A percentile compares a stretch with the other conserved stretches of the same genome.
phyloP scores from a whole-genome alignment of 2,888 invertebrate genomes.

The Proisotoma minuta region DNA sequence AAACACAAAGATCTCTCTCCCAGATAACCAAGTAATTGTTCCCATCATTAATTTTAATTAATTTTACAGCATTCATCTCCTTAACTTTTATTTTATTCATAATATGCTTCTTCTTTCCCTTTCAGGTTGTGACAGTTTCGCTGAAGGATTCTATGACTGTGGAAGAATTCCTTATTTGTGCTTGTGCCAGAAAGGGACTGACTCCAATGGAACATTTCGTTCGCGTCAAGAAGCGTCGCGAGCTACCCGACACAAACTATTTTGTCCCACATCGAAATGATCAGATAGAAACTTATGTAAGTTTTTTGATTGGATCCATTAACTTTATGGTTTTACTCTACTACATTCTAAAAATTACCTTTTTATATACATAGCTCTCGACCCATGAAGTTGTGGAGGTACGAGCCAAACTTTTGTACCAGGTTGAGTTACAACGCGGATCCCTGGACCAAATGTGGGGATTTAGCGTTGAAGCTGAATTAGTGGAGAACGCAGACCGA shows the following conservation, averaged over 20 bases:
- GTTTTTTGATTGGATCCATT: conserved; percentile 50
- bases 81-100: no score
- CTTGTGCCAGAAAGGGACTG: conserved; percentile 84
- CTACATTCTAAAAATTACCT: no score
- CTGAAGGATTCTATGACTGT: conserved; percentile 90
- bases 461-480: conserved; percentile 93
- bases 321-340: not conserved
- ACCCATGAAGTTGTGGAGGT: conserved; percentile 94
- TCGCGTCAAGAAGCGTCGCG: conserved; percentile 85
- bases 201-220: conserved; percentile 95
- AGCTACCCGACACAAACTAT: conserved; percentile 93
- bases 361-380: no score
- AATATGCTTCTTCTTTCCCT: conserved; percentile 17
- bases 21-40: conserved; percentile 64
- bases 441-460: conserved; percentile 96
- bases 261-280: conserved; percentile 93
- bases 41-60: no score
- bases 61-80: no score
- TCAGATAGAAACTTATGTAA: conserved; percentile 90
- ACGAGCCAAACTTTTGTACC: conserved; percentile 92
- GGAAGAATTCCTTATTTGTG: conserved; percentile 88
- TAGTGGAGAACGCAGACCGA: conserved; percentile 90
- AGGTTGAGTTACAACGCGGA: conserved; percentile 85
- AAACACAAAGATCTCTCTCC: conserved; percentile 81
- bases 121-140: conserved; percentile 69